Evolutionary conservation across 2,113 vertebrate genomes (phyloP).

Genomic region (Triplophysa rosa): DNA sequence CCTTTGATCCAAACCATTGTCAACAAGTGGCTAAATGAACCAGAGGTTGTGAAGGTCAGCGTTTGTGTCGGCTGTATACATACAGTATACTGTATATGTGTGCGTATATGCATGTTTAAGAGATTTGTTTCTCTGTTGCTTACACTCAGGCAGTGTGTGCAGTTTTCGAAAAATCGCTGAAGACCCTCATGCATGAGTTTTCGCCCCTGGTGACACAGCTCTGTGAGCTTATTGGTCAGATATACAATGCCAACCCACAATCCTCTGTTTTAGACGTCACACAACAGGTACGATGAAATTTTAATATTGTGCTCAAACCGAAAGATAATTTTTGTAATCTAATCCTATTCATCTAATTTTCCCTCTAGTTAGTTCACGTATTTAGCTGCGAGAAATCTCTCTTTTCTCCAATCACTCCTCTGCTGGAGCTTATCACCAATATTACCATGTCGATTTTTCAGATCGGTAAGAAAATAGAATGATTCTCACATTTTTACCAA

Average conservation of each 20-base stretch:
- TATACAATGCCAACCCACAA: slow-evolving; percentile 92
- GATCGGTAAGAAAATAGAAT: slow-evolving; percentile 76
- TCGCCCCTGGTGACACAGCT: slow-evolving; percentile 92
- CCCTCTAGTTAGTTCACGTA: slow-evolving; percentile 87
- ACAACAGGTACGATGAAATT: slow-evolving; percentile 77
- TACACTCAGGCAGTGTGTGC: slow-evolving; percentile 86
- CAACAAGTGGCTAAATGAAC: slow-evolving; percentile 93
- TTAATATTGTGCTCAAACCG: background rate
- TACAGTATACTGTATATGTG: slow-evolving; percentile 33
- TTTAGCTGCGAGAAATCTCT: slow-evolving; percentile 89
- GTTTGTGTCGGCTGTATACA: background rate
- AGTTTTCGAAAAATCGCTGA: slow-evolving; percentile 93
- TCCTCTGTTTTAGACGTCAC: slow-evolving; percentile 91
- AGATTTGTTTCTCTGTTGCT: background rate
- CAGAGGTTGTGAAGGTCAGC: slow-evolving; percentile 93
- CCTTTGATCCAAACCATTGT: slow-evolving; percentile 91
- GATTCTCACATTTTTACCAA: background rate
- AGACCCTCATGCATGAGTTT: slow-evolving; percentile 90
- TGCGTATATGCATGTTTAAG: background rate
- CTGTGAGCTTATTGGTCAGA: slow-evolving; percentile 93
- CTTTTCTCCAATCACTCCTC: slow-evolving; percentile 81
- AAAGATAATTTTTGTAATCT: too few species aligned
- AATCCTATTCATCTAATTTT: background rate
- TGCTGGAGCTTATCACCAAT: slow-evolving; percentile 86
- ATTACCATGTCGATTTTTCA: slow-evolving; percentile 91